Evolutionary conservation across 2,888 invertebrate species (phyloP).

Genomic region (Hemaris fuciformis): DNA sequence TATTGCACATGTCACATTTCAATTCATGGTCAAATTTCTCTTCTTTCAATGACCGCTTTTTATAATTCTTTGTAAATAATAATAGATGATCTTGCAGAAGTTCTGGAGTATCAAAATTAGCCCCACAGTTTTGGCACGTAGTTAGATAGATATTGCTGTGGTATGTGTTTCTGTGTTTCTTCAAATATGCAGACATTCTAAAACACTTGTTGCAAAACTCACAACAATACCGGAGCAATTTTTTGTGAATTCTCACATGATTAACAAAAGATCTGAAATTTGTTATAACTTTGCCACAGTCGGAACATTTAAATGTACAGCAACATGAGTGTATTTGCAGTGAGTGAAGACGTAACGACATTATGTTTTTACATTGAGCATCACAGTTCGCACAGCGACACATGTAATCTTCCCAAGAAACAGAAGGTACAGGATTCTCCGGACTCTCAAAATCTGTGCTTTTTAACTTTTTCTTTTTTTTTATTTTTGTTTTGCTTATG

Average conservation of each 20-base stretch:
- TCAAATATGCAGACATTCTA: slow-evolving; percentile 42
- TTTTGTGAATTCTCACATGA: slow-evolving; percentile 63
- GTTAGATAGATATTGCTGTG: slow-evolving; percentile 41
- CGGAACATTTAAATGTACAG: slow-evolving; percentile 65
- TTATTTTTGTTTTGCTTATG: slow-evolving; percentile 46
- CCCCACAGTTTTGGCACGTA: slow-evolving; percentile 61
- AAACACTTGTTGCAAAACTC: slow-evolving; percentile 65
- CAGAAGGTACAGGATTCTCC: slow-evolving; percentile 30
- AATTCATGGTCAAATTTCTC: slow-evolving; percentile 43
- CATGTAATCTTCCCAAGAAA: slow-evolving; percentile 65
- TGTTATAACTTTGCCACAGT: slow-evolving; percentile 56
- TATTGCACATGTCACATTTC: slow-evolving; percentile 64
- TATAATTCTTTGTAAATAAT: slow-evolving; percentile 48
- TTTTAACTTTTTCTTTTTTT: slow-evolving; percentile 37
- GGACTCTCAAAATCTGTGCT: slow-evolving; percentile 19
- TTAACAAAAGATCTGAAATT: slow-evolving; percentile 58
- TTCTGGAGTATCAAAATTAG: slow-evolving; percentile 52
- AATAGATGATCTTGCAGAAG: slow-evolving; percentile 58
- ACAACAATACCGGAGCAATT: slow-evolving; percentile 58
- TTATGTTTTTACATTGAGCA: slow-evolving; percentile 63
- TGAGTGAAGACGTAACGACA: slow-evolving; percentile 61
- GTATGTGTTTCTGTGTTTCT: slow-evolving; percentile 48
- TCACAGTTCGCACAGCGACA: slow-evolving; percentile 69
- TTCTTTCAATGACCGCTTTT: slow-evolving; percentile 39
- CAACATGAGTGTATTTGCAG: slow-evolving; percentile 65